These are phyloP conservation scores for Drusus annulatus DNA, from an alignment of 1,140 invertebrate species.

Conservation along the genomic window DNA sequence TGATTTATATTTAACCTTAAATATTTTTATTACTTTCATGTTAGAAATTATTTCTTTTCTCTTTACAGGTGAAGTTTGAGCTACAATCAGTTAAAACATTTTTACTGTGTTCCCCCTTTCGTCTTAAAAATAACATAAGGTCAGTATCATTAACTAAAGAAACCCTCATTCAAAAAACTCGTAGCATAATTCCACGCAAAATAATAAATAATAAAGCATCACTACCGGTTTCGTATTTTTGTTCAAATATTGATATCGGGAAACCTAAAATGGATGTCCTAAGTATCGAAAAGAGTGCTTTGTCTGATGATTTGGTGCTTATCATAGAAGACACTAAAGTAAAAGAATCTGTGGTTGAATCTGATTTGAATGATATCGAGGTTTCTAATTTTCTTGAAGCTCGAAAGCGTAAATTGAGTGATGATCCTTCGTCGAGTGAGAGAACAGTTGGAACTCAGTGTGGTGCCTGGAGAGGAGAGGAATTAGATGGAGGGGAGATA, in stretches of 20 bases:
- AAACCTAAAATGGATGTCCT: constrained; percentile 3
- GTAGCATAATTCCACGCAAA: not conserved
- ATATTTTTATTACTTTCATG: not conserved
- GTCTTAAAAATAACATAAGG: not conserved
- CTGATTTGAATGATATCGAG: not conserved
- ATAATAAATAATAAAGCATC: not conserved
- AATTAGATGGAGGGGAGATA: constrained; percentile 68
- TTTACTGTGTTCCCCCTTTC: not conserved
- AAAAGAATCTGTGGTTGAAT: not conserved
- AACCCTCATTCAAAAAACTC: not conserved
- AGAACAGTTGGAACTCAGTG: constrained; percentile 70
- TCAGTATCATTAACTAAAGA: not conserved
- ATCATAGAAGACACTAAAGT: not conserved
- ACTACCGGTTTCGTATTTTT: not conserved
- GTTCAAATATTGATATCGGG: not conserved
- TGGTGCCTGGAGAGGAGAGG: constrained; percentile 68
- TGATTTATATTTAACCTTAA: not conserved
- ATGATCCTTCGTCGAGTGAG: not conserved
- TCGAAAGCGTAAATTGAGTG: constrained; percentile 29
- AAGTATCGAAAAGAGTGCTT: constrained; percentile 18
- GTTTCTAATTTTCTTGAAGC: not conserved
- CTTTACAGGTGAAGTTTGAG: constrained; percentile 7
- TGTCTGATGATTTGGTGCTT: not conserved
- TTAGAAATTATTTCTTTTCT: not conserved
- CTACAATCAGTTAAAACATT: not conserved